Evolutionary conservation across 2,113 vertebrate genomes (phyloP), one percentile per base, ranked within the genome.

Genomic region (Globicephala melas): DNA sequence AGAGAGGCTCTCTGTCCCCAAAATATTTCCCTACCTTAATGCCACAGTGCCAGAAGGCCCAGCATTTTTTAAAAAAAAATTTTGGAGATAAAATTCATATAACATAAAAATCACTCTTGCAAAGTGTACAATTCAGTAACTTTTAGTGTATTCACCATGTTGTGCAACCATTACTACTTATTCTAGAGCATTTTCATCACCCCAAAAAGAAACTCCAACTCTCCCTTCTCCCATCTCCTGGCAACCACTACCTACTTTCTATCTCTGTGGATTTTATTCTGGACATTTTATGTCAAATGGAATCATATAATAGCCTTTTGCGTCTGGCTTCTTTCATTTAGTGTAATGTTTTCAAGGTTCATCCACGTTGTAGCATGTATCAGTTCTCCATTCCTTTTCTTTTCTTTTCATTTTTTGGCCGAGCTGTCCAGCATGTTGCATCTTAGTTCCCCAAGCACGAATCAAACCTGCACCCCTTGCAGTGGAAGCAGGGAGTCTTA

Each of bases 321-420:
- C 33, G 41, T 28, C 81, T 89, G 62, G 17, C 62, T 71, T 74
- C 73, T 62, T 60, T 28, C 25, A 14, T 20, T 70, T 21, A 65
- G n/a, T 2, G 13, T n/a, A 26, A 50, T 2, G 20, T 82, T 33
- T 63, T 62, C 84, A 55, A 58, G 36, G 17, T 50, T 41, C 18
- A 28, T 21, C 70, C 36, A 1, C 1, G 0, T 31, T 58, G 15
- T 21, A 63, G 15, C 63, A 3, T 0, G 0, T 28, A 8, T 76
- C 41, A 31, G 25, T 10, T 28, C 6, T 26, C 36, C 14, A 2
- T 63, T 82, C 41, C 58, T 94, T 80, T 31, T 82, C 53, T 58
- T 58, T 55, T 55, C 18, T 20, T 55, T 55, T 58, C 1, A 8
- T 58, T 58, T 58, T 58, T 58, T 8, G 20, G 55, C 55, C 2